Evolutionary conservation across 92 coral and sea anemone species (phyloP).

Genomic region (Porites cylindrica): DNA sequence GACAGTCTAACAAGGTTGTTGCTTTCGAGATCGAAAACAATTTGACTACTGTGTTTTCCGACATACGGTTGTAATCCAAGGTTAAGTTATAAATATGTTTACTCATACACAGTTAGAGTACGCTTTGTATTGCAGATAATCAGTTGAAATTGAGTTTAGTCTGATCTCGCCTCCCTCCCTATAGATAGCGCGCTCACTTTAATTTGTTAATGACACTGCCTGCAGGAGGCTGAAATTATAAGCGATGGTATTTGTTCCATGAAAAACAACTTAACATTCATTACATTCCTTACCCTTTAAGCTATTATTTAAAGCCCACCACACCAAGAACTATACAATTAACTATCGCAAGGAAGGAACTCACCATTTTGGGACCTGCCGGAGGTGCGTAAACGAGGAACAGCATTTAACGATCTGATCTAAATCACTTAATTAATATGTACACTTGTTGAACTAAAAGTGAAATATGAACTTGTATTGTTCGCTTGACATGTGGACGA

Average conservation of each 20-base stretch:
- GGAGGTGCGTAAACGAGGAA: not conserved
- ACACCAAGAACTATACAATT: not conserved
- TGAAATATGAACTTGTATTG: slow-evolving; percentile 42
- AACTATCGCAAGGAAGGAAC: not conserved
- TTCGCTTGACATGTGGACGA: slow-evolving; percentile 9
- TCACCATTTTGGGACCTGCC: slow-evolving; percentile 25
- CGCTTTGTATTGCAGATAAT: not conserved
- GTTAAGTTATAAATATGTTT: not conserved
- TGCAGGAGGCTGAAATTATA: not conserved
- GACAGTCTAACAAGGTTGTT: too few species aligned
- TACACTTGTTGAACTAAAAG: slow-evolving; percentile 15
- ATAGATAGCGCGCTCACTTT: not conserved
- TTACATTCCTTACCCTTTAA: not conserved
- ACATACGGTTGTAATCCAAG: slow-evolving; percentile 7
- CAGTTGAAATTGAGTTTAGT: not conserved
- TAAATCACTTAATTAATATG: slow-evolving; percentile 13
- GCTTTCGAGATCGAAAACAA: too few species aligned
- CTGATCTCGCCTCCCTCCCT: not conserved
- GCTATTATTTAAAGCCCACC: too few species aligned
- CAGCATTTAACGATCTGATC: slow-evolving; percentile 8
- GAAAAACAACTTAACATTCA: slow-evolving; percentile 36
- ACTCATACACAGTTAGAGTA: not conserved
- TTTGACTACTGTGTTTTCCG: too few species aligned
- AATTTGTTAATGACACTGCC: not conserved
- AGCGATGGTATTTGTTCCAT: not conserved